A percentile compares a stretch with the other conserved stretches of the same genome.
phyloP scores from a whole-genome alignment of 2,113 vertebrate species.

The Paradoxurus hermaphroditus region DNA sequence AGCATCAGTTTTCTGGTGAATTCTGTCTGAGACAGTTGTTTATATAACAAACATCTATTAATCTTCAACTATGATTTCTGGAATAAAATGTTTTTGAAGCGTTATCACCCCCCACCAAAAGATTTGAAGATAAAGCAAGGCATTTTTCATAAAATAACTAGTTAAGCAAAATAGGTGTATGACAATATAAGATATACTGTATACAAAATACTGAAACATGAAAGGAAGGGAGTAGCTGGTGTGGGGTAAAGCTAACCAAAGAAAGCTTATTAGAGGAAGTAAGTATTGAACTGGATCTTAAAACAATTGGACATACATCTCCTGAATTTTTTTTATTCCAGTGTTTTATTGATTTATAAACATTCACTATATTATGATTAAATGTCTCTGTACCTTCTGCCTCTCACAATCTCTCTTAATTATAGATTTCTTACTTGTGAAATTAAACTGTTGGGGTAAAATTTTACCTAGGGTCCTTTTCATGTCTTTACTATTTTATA shows the following conservation, averaged over 20 bases:
- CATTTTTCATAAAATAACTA: not conserved
- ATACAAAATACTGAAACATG: not conserved
- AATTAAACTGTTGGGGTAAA: not conserved
- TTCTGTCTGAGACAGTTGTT: not conserved
- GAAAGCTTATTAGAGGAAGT: not conserved
- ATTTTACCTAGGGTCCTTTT: not conserved
- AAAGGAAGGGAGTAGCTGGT: not conserved
- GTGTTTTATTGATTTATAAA: not conserved
- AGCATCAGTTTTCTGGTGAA: conserved; percentile 2
- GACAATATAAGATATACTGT: not conserved
- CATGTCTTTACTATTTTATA: not conserved
- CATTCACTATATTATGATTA: not conserved
- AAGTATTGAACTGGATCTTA: conserved; percentile 7
- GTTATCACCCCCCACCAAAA: not conserved
- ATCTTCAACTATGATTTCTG: not conserved
- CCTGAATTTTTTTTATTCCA: conserved; percentile 14
- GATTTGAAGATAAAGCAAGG: not conserved
- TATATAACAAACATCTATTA: not conserved
- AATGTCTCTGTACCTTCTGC: not conserved
- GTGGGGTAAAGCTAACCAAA: not conserved
- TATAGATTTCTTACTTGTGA: not conserved
- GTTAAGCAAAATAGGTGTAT: not conserved
- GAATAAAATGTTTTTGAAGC: not conserved
- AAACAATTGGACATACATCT: not conserved
- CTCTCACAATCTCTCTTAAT: not conserved